Base-by-base conservation (phyloP, 2,888 invertebrate genomes). In the Yponomeuta sedellus region DNA sequence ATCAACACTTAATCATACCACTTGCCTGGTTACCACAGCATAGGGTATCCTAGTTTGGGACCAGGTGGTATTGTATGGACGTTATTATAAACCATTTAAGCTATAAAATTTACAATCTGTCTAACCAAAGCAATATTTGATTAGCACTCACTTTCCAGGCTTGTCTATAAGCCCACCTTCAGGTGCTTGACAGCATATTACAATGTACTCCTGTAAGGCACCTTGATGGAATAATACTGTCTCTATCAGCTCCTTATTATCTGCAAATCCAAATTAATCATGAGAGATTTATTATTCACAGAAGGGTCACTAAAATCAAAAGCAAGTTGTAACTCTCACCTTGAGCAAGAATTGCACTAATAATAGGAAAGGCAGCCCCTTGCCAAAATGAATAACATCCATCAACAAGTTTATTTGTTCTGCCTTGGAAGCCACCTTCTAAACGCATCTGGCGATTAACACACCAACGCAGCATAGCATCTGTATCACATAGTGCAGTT, bases 371-470 rank as follows among this genome's bases (percentile, higher is more conserved):
- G 61, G 95, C 94, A 64, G 97, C 98, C 39, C 98, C 98, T 88
- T 98, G 98, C 99, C 99, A 99, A 90, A 99, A 99, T 0, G 98
- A 98, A 83, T 99, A 99, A 84, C 99, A 99, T 3, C 97, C 97
- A 92, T 99, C 99, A 0, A 99, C 99, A 70, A 99, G 92, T 88
- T 99, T 99, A 86, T 99, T 99, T 1, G 99, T 98, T 76, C 99
- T 93, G 0, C 99, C 99, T 92, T 98, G 96, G 81, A 99, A 99
- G 10, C 99, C 99, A 40, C 99, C 99, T 87, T 99, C 99, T 70
- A 95, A 94, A 69, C 93, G 91, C 97, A 98, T 98, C 88, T 99
- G 99, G 65, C 97, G 94, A 76, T 96, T 96, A 0, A 95, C 94
- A 69, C 95, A 93, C 99, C 99, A 99, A 74, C 96, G 93, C 79